Conservation (phyloP, 2,797 vertebrate genomes). For the Malurus leucopterus region DNA sequence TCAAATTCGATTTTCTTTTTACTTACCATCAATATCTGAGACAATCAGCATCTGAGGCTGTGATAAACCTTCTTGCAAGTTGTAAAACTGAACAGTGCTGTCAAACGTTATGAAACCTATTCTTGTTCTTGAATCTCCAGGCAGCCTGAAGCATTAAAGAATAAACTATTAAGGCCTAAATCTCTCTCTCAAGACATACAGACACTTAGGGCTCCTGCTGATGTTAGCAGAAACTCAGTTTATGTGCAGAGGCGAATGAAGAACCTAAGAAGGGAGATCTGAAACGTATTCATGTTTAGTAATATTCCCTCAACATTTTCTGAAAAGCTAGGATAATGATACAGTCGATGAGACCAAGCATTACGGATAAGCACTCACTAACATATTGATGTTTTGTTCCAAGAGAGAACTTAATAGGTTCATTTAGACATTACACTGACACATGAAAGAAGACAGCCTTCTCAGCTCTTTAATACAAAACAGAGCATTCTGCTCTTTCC, state of each 20-base stretch:
- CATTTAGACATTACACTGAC: not conserved
- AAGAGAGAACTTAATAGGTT: not conserved
- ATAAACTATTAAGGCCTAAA: not conserved
- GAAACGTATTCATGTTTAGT: not conserved
- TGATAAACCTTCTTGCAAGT: constrained; percentile 92
- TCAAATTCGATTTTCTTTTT: not conserved
- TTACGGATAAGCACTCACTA: not conserved
- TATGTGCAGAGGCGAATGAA: not conserved
- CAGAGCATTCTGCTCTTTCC: not conserved
- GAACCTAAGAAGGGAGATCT: not conserved
- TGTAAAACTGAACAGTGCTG: constrained; percentile 96
- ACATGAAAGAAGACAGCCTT: not conserved
- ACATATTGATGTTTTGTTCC: not conserved
- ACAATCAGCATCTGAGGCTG: constrained; percentile 97
- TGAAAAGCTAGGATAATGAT: not conserved
- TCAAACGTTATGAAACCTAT: constrained; percentile 96
- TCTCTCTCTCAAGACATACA: not conserved
- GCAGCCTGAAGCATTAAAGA: constrained; percentile 78
- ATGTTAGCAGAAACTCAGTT: not conserved
- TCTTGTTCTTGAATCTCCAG: constrained; percentile 89
- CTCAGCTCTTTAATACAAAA: not conserved
- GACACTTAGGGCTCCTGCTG: not conserved
- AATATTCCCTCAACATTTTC: not conserved
- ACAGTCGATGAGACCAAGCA: not conserved
- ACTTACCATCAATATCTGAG: constrained; percentile 92